Percentiles rank a stretch among this genome's conserved stretches.
Conservation (phyloP, 2,113 vertebrate species). For the Ibidorhyncha struthersii region DNA sequence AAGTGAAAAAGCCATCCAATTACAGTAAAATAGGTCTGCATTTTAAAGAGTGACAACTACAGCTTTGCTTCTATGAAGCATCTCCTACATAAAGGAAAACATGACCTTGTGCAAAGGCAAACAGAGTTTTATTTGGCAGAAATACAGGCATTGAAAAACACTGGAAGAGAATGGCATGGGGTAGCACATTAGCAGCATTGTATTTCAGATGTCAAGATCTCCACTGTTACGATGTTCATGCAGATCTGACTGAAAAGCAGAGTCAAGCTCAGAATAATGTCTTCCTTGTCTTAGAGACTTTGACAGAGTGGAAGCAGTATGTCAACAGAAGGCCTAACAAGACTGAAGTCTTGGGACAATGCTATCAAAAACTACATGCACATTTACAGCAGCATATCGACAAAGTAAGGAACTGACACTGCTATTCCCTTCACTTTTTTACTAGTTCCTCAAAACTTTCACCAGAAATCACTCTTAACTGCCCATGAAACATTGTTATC, state of each 20-base stretch:
- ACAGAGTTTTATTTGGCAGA: background rate
- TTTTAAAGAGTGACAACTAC: background rate
- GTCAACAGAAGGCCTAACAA: background rate
- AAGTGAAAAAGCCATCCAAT: background rate
- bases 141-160: background rate
- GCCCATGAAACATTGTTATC: background rate
- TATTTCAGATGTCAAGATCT: background rate
- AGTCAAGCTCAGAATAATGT: fast-evolving
- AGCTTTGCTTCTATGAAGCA: background rate
- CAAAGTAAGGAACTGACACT: background rate
- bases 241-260: background rate
- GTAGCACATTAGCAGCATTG: background rate
- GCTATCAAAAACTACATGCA: background rate
- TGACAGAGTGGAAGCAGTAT: background rate
- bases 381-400: background rate
- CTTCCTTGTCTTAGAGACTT: background rate
- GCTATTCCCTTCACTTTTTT: background rate
- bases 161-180: background rate
- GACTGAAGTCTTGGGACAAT: background rate
- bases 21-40: background rate
- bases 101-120: background rate
- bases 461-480: background rate
- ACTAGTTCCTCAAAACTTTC: background rate
- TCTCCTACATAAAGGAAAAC: background rate
- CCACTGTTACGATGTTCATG: fast-evolving